phyloP scores from a whole-genome alignment of 2,797 vertebrate genomes.

The Lacerta viridis region DNA sequence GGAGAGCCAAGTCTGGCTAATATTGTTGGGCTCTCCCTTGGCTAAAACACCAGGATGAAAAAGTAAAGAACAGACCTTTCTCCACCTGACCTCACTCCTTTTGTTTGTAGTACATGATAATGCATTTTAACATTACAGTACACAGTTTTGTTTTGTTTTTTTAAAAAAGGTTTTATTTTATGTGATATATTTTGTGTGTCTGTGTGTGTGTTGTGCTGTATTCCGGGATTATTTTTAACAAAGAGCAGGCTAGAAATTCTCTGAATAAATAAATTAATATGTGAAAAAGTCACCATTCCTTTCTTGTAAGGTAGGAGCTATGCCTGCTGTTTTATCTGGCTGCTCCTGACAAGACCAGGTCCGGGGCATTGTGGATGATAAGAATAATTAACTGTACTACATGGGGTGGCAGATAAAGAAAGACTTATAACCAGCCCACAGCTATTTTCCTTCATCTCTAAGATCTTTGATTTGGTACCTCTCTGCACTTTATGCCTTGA shows the following conservation, averaged over 20 bases:
- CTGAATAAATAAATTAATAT: too few species aligned
- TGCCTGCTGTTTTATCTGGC: neutral
- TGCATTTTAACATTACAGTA: neutral
- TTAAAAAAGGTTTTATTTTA: neutral
- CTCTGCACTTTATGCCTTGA: constrained; percentile 26
- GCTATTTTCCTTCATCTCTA: constrained; percentile 39
- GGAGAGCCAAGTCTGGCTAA: neutral
- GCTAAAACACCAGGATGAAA: neutral
- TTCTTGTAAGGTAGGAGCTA: neutral
- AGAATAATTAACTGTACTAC: constrained; percentile 35
- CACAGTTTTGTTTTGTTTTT: neutral
- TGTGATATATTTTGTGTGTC: too few species aligned
- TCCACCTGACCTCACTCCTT: neutral
- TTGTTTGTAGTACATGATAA: constrained; percentile 14
- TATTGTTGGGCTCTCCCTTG: constrained; percentile 1
- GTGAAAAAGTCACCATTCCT: neutral
- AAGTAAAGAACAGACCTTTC: neutral
- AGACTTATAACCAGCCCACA: constrained; percentile 27
- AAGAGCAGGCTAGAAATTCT: too few species aligned
- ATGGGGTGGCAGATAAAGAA: neutral
- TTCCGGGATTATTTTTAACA: too few species aligned
- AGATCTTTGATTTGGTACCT: constrained; percentile 55
- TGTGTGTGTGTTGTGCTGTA: too few species aligned
- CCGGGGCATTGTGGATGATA: constrained; percentile 21
- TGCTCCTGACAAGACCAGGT: neutral